Evolutionary conservation across 1,140 invertebrate species (phyloP).

Genomic region (Meloidogyne chitwoodi): DNA sequence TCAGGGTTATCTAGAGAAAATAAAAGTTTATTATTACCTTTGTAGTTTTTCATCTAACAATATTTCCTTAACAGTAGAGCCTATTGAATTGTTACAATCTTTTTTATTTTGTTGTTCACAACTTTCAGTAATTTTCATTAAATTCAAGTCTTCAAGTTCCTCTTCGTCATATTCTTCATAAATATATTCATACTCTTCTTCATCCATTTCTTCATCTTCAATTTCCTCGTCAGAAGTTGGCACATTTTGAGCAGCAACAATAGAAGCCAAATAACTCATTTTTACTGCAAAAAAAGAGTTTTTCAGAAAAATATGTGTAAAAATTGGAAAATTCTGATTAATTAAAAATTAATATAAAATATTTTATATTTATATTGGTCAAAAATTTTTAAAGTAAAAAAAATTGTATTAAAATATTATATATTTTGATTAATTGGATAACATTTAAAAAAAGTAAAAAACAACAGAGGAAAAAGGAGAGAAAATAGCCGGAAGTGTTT

Average conservation of each 20-base stretch:
- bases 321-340: neutral
- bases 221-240: neutral
- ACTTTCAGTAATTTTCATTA: neutral
- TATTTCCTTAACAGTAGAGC: neutral
- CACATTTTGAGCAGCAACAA: neutral
- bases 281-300: neutral
- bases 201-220: neutral
- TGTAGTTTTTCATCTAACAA: neutral
- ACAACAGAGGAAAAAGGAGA: neutral
- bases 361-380: neutral
- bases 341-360: no score
- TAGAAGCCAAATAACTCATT: neutral
- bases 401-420: neutral
- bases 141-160: neutral
- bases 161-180: conserved; percentile 11
- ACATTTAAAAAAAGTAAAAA: neutral
- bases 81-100: neutral
- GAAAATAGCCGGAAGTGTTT: neutral
- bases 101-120: conserved; percentile 1
- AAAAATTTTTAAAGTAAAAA: neutral
- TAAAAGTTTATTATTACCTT: neutral
- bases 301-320: neutral
- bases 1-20: neutral
- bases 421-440: neutral
- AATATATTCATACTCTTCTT: conserved; percentile 10